Percentiles rank a stretch among this genome's conserved stretches.
phyloP scores from a whole-genome alignment of 2,888 invertebrate species.

The Helicoverpa assulta region DNA sequence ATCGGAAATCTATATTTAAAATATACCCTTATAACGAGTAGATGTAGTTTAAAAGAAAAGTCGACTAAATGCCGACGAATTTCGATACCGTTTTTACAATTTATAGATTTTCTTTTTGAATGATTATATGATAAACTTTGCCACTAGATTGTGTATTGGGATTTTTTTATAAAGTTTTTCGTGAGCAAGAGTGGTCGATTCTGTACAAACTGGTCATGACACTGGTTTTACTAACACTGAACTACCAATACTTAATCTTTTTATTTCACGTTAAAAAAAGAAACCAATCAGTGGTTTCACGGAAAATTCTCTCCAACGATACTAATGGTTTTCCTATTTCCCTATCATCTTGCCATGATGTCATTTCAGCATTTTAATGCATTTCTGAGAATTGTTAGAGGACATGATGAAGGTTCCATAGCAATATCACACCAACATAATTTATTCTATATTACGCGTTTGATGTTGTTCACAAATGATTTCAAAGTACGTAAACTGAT shows the following conservation, averaged over 20 bases:
- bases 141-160: no score
- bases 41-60: background rate
- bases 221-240: no score
- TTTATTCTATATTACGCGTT: conserved; percentile 12
- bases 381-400: conserved; percentile 49
- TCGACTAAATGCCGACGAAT: background rate
- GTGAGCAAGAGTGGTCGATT: no score
- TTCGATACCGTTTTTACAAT: background rate
- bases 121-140: no score
- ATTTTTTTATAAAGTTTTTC: no score
- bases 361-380: conserved; percentile 34
- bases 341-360: conserved; percentile 40
- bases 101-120: no score
- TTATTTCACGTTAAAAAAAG: background rate
- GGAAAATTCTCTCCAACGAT: conserved; percentile 12
- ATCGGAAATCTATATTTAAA: conserved; percentile 53
- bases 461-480: conserved; percentile 5
- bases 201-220: no score
- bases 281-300: background rate
- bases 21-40: conserved; percentile 18
- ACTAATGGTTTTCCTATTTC: conserved; percentile 41
- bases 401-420: conserved; percentile 36
- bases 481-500: conserved; percentile 19
- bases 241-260: background rate
- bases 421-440: conserved; percentile 29